Percentiles rank a stretch among this genome's conserved stretches.
Evolutionary conservation across 2,888 invertebrate species (phyloP).

Genomic region (Thysanoteuthis rhombus): DNA sequence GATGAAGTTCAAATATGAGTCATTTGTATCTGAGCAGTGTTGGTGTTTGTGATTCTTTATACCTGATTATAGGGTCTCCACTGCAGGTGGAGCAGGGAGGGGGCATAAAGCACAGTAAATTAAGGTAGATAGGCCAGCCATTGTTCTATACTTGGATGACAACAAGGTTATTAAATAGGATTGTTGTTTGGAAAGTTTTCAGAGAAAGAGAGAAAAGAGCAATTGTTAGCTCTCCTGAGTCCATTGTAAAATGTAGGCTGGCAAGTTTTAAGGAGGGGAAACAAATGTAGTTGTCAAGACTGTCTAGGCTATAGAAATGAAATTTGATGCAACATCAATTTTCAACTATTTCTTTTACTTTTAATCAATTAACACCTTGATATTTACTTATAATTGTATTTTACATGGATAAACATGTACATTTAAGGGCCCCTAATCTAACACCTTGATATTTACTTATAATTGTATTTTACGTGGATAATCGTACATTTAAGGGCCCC

Average conservation of each 20-base stretch:
- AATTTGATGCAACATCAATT: too few relatives aligned
- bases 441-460: too few relatives aligned
- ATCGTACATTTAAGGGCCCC: too few relatives aligned
- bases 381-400: too few relatives aligned
- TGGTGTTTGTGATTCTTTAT: background rate
- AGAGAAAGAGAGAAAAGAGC: background rate
- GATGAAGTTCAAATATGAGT: background rate
- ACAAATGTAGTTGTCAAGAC: background rate
- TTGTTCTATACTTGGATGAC: background rate
- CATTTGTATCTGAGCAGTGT: background rate
- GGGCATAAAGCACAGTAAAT: background rate
- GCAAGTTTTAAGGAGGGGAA: background rate
- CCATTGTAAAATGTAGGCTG: background rate
- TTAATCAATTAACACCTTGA: too few relatives aligned
- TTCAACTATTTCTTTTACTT: too few relatives aligned
- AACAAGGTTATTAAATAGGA: background rate
- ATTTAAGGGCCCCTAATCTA: too few relatives aligned
- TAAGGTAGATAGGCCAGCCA: background rate
- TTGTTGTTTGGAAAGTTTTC: conserved; percentile 12
- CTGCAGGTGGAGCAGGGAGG: background rate
- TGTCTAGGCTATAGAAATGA: background rate
- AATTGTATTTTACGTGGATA: too few relatives aligned
- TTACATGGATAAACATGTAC: too few relatives aligned
- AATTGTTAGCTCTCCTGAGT: background rate
- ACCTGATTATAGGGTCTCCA: background rate